phyloP scores from a whole-genome alignment of 2,113 vertebrate species.

The Edolisoma coerulescens region DNA sequence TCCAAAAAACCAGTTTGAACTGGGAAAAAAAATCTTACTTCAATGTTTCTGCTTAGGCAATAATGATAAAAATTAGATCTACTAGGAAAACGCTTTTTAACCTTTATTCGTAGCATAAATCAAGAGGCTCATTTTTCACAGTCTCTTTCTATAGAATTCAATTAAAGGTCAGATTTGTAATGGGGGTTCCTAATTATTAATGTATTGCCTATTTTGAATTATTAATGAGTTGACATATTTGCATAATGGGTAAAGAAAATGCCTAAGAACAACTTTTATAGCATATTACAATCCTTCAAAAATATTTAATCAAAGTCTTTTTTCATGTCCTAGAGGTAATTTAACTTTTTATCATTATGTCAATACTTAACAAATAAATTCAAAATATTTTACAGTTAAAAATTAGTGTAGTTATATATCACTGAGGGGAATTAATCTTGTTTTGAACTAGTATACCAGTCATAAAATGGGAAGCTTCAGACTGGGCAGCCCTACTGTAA shows the following conservation, averaged over 20 bases:
- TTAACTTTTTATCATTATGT: constrained; percentile 11
- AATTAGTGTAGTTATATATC: background rate
- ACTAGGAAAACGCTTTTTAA: constrained; percentile 74
- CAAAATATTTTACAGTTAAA: constrained; percentile 35
- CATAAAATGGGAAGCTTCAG: background rate
- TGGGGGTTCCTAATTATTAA: constrained; percentile 80
- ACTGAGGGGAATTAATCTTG: background rate
- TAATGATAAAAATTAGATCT: constrained; percentile 55
- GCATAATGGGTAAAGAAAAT: constrained; percentile 78
- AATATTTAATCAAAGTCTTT: constrained; percentile 40
- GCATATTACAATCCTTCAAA: constrained; percentile 43
- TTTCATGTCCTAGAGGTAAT: background rate
- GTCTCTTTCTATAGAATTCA: constrained; percentile 78
- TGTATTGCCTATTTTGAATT: constrained; percentile 78
- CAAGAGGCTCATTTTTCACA: constrained; percentile 79
- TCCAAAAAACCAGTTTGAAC: background rate
- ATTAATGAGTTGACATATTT: constrained; percentile 78
- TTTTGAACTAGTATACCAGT: background rate
- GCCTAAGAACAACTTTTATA: constrained; percentile 67
- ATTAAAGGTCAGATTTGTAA: constrained; percentile 85
- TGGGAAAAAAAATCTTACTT: background rate
- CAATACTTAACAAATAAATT: constrained; percentile 29
- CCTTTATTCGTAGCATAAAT: constrained; percentile 81
- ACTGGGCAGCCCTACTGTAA: background rate
- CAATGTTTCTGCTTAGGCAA: background rate